These are phyloP conservation scores for Perithous albicinctus DNA, from an alignment of 2,888 invertebrate species.

Conservation along the genomic window DNA sequence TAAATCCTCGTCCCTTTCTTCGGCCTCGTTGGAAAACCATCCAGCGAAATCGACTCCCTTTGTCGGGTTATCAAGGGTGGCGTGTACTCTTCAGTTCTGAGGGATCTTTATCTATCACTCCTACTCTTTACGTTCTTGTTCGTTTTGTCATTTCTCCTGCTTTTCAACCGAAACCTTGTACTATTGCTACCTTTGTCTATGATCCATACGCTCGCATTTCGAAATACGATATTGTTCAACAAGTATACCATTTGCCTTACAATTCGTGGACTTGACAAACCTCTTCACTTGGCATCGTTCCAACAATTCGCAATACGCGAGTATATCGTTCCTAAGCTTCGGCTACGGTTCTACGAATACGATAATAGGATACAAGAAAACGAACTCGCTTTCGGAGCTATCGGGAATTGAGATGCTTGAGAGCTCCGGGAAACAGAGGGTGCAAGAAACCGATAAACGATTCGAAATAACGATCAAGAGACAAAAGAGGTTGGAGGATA, in stretches of 20 bases:
- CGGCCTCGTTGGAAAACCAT: constrained; percentile 59
- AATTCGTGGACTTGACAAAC: constrained; percentile 37
- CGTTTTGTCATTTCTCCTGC: background rate
- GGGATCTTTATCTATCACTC: constrained; percentile 50
- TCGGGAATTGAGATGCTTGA: background rate
- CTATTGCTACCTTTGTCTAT: background rate
- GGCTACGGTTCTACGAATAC: background rate
- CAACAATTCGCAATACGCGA: constrained; percentile 5
- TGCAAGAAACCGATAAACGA: constrained; percentile 26
- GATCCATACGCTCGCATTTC: background rate
- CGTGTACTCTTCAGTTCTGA: constrained; percentile 42
- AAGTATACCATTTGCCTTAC: constrained; percentile 44
- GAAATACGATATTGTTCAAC: constrained; percentile 49
- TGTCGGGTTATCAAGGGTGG: constrained; percentile 59
- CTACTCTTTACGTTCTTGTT: constrained; percentile 34
- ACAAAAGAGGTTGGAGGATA: background rate
- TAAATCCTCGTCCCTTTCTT: constrained; percentile 30
- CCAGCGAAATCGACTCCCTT: constrained; percentile 61
- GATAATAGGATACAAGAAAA: constrained; percentile 10
- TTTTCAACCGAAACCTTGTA: background rate
- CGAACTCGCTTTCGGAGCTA: background rate
- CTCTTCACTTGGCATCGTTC: constrained; percentile 25
- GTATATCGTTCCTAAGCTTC: background rate
- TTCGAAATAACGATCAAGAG: constrained; percentile 18
- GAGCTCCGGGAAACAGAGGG: constrained; percentile 7